Evolutionary conservation across 2,797 vertebrate genomes (phyloP), one percentile per base, ranked within the genome.

Genomic region (Columba guinea): DNA sequence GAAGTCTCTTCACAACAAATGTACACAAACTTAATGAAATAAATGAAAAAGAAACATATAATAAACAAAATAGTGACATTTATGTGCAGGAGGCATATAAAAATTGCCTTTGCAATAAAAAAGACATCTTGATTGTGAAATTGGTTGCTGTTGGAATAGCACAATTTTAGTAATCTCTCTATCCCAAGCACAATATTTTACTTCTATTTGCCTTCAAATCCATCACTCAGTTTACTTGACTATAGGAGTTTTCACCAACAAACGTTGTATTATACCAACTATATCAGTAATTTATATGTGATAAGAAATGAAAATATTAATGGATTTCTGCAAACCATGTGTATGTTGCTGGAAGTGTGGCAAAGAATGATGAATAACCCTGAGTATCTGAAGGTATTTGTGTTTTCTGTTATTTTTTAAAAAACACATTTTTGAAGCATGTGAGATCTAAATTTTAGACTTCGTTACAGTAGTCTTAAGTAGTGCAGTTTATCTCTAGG

Each of bases 51-150:
- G 71, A 85, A 91, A 63, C 7, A 18, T 35, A 68, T 86, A 86
- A 90, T 90, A 96, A 95, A 94, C 37, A 84, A 92, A 90, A 87
- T 30, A 78, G 34, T 92, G 95, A 90, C 91, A 90, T 95, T 95
- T 96, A 96, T 96, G 78, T 83, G 81, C 68, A 80, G 62, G 35
- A 95, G 58, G 58, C 62, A 65, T 93, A 90, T 89, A 92, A 93
- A 93, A 93, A 89, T 81, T 90, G 84, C 86, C 60, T 93, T 89
- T 95, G 75, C 81, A 89, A 68, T 71, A 83, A 88, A 93, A 95
- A 95, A 96, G 88, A 80, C 64, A 93, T 95, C 91, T 93, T 94
- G 96, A 96, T 94, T 94, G 78, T 95, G 90, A 96, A 96, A 96
- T 94, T 95, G 93, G 49, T 55, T 96, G 75, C 86, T 71, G 65